phyloP scores from a whole-genome alignment of 2,113 vertebrate genomes.

The Oenanthe oenanthe region DNA sequence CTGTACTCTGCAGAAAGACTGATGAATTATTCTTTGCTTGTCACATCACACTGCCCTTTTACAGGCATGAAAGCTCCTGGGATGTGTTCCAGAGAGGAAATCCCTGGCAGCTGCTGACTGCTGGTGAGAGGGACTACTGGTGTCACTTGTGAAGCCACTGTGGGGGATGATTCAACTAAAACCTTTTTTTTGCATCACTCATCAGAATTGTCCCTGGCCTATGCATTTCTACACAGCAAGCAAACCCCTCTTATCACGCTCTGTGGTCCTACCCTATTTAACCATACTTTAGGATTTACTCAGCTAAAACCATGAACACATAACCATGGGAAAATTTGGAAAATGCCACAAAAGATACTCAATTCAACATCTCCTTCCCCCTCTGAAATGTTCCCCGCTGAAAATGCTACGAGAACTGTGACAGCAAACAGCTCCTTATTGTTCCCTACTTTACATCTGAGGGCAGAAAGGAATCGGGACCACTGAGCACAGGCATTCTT shows the following conservation, averaged over 20 bases:
- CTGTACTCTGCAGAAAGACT: not conserved
- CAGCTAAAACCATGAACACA: not conserved
- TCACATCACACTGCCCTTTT: constrained; percentile 1
- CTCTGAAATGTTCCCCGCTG: not conserved
- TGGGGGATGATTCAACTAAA: not conserved
- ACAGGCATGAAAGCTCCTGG: not conserved
- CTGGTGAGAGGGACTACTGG: not conserved
- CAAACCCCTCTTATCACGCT: not conserved
- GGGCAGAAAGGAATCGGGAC: not conserved
- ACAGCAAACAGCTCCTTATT: not conserved
- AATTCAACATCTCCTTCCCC: not conserved
- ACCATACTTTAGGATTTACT: not conserved
- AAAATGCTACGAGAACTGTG: not conserved
- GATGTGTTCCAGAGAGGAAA: constrained; percentile 10
- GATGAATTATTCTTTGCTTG: constrained; percentile 4
- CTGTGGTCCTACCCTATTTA: not conserved
- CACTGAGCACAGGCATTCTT: not conserved
- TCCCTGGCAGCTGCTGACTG: not conserved
- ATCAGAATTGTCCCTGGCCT: not conserved
- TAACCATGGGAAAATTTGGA: not conserved
- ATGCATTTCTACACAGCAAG: not conserved
- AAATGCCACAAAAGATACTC: not conserved
- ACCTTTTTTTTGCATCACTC: not conserved
- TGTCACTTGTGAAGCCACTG: not conserved
- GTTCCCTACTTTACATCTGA: not conserved